Evolutionary conservation across 2,113 vertebrate genomes (phyloP).

Genomic region (Thamnaconus septentrionalis): DNA sequence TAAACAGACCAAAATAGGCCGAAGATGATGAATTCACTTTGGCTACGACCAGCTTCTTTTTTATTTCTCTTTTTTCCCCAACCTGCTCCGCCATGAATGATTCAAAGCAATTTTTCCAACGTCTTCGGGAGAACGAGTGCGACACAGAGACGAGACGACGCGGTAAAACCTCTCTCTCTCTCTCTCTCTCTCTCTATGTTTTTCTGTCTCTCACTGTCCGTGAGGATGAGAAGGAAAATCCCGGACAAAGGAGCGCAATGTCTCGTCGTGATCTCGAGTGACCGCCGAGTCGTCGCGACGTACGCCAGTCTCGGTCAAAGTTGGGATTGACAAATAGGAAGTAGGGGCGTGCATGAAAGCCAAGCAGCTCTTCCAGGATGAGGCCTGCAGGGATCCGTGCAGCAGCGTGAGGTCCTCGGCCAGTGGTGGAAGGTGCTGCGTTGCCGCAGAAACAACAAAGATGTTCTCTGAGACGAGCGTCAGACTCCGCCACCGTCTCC

Average conservation of each 20-base stretch:
- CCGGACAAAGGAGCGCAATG: slow-evolving; percentile 32
- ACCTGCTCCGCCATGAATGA: not conserved
- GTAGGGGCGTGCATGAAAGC: slow-evolving; percentile 17
- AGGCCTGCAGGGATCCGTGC: slow-evolving; percentile 2
- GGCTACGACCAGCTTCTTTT: not conserved
- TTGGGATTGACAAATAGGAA: slow-evolving; percentile 22
- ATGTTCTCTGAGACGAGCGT: slow-evolving; percentile 46
- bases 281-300: slow-evolving; percentile 32
- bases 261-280: slow-evolving; percentile 40
- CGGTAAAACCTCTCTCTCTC: slow-evolving; percentile 2
- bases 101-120: slow-evolving; percentile 10
- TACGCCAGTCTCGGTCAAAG: slow-evolving; percentile 31
- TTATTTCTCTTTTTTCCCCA: not conserved
- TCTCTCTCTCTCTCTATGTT: not conserved
- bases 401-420: slow-evolving; percentile 10
- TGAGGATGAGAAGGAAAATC: slow-evolving; percentile 48
- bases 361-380: slow-evolving; percentile 10
- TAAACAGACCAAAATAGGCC: not conserved
- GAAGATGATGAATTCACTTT: not conserved
- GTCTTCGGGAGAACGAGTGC: slow-evolving; percentile 10
- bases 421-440: slow-evolving; percentile 33
- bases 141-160: slow-evolving; percentile 2
- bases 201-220: slow-evolving; percentile 9
- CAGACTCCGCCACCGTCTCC: slow-evolving; percentile 32
- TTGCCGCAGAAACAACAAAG: slow-evolving; percentile 33